These are phyloP conservation scores for Vulpes ferrilata DNA, from an alignment of 2,113 vertebrate species.

Conservation along the genomic window DNA sequence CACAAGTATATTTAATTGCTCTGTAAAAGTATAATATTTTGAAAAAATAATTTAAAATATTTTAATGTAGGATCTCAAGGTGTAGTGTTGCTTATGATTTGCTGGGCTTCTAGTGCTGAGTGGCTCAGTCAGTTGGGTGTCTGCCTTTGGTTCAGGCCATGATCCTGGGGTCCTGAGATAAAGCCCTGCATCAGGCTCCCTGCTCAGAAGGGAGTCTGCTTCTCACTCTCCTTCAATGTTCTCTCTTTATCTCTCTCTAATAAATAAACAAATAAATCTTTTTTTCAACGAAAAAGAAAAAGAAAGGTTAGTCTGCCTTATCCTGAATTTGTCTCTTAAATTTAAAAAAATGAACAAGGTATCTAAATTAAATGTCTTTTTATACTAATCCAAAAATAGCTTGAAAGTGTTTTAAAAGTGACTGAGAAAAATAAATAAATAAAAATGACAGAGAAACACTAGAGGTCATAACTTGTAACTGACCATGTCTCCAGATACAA, in stretches of 20 bases:
- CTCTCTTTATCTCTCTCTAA: too few species aligned
- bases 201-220: too few species aligned
- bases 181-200: too few species aligned
- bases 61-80: neutral
- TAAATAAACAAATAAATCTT: too few species aligned
- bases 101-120: neutral
- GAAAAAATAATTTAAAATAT: constrained; percentile 37
- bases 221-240: too few species aligned
- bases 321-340: constrained; percentile 52
- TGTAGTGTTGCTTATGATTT: neutral
- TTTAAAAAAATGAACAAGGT: constrained; percentile 4
- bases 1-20: neutral
- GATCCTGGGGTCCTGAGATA: too few species aligned
- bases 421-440: neutral
- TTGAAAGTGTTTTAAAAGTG: constrained; percentile 4
- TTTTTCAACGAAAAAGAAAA: too few species aligned
- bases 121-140: too few species aligned
- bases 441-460: neutral
- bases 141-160: too few species aligned
- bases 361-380: constrained; percentile 59
- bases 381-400: constrained; percentile 44
- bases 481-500: neutral
- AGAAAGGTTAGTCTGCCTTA: neutral
- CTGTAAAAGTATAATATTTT: neutral
- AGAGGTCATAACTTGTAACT: neutral